Evolutionary conservation across 2,888 invertebrate species (phyloP).

Genomic region (Eilema griseolum): DNA sequence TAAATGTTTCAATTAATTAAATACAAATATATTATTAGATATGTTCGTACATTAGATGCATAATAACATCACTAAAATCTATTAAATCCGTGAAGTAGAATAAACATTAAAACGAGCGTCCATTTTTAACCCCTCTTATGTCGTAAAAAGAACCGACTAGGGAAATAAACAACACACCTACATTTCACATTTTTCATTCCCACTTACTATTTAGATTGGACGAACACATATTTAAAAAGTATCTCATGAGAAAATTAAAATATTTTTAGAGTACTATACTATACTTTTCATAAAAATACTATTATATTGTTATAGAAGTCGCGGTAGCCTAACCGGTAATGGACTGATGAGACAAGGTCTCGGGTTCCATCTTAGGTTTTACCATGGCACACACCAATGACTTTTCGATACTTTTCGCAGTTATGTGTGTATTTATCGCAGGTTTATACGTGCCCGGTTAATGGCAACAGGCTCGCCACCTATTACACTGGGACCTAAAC

Average conservation of each 20-base stretch:
- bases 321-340: too few species aligned
- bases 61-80: background rate
- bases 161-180: conserved; percentile 10
- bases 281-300: background rate
- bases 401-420: too few species aligned
- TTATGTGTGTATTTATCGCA: too few species aligned
- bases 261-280: background rate
- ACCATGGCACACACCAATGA: too few species aligned
- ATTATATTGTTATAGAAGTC: too few species aligned
- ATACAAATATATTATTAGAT: too few species aligned
- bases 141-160: conserved; percentile 12
- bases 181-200: conserved; percentile 10
- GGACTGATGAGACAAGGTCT: too few species aligned
- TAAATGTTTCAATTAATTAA: too few species aligned
- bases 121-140: conserved; percentile 6
- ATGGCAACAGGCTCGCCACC: too few species aligned
- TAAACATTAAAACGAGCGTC: background rate
- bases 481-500: too few species aligned
- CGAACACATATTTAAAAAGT: conserved; percentile 7
- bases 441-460: too few species aligned
- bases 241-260: conserved; percentile 3
- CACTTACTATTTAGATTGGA: conserved; percentile 18
- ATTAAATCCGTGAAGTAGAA: conserved; percentile 6
- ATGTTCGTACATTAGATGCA: background rate
- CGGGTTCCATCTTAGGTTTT: too few species aligned